Conservation (phyloP, 1,140 invertebrate genomes). For the Papilio dardanus region DNA sequence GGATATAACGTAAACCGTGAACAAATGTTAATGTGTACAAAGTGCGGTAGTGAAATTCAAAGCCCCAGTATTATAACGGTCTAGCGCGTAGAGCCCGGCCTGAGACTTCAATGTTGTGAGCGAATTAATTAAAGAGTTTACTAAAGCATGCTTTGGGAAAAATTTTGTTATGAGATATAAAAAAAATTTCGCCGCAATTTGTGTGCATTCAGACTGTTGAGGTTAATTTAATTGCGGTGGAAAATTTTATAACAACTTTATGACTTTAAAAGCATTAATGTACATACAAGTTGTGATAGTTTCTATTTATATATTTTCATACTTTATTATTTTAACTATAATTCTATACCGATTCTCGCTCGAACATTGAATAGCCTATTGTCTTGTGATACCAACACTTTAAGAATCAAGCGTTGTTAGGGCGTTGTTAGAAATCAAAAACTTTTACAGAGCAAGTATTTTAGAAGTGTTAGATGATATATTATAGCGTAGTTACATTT, state of each 20-base stretch:
- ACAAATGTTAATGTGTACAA: conserved; percentile 20
- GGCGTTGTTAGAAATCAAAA: too few species aligned
- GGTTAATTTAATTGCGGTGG: conserved; percentile 14
- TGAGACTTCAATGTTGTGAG: conserved; percentile 4
- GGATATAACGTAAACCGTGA: conserved; percentile 5
- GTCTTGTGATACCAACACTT: too few species aligned
- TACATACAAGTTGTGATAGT: background rate
- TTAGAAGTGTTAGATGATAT: too few species aligned
- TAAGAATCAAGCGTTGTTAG: too few species aligned
- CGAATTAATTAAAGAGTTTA: conserved; percentile 22
- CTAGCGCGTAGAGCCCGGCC: conserved; percentile 5
- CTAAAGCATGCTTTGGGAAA: conserved; percentile 1
- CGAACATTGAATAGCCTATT: too few species aligned
- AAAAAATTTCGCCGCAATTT: conserved; percentile 7
- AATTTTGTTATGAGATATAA: background rate
- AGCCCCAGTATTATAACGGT: conserved; percentile 6
- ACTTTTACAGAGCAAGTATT: too few species aligned
- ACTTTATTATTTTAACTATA: background rate
- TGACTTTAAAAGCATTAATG: background rate
- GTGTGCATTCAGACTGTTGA: conserved; percentile 7
- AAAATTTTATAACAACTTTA: conserved; percentile 1
- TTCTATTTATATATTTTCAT: background rate
- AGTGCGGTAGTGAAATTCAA: conserved; percentile 13
- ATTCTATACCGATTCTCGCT: background rate
- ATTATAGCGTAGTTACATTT: too few species aligned